Evolutionary conservation across 2,113 vertebrate species (phyloP).

Genomic region (Rhinoderma darwinii): DNA sequence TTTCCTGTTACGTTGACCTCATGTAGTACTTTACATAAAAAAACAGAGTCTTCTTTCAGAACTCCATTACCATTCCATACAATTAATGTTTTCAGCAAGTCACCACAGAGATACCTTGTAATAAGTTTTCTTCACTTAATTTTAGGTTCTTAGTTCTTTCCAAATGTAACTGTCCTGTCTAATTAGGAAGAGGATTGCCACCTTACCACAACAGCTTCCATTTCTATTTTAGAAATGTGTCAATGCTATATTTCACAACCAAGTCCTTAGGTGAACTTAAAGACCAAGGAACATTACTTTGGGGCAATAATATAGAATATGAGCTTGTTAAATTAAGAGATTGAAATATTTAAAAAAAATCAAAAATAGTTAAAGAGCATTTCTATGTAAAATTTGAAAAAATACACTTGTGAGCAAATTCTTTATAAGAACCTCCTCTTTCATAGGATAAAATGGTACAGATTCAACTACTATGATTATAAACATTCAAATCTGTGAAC

Average conservation of each 20-base stretch:
- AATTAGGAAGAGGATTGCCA: constrained; percentile 51
- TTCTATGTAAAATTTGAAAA: no score
- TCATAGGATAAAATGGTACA: no score
- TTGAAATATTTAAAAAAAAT: not conserved
- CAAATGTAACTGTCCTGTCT: constrained; percentile 36
- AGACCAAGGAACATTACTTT: not conserved
- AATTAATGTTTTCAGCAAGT: constrained; percentile 12
- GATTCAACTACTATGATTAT: no score
- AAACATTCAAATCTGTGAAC: no score
- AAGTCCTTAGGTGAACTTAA: constrained; percentile 27
- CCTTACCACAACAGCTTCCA: constrained; percentile 29
- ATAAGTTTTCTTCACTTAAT: constrained; percentile 23
- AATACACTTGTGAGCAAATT: no score
- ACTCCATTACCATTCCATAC: not conserved
- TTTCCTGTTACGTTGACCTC: not conserved
- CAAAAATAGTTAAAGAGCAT: no score
- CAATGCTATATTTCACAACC: constrained; percentile 5
- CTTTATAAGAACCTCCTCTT: no score
- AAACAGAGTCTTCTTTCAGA: constrained; percentile 23
- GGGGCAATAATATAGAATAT: not conserved
- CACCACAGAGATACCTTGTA: constrained; percentile 37
- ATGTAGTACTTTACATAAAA: not conserved
- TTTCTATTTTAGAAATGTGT: constrained; percentile 5
- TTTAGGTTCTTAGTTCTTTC: constrained; percentile 22
- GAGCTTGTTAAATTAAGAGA: not conserved